These are phyloP conservation scores for Prunella strophiata DNA, from an alignment of 2,797 vertebrate genomes.

Conservation along the genomic window DNA sequence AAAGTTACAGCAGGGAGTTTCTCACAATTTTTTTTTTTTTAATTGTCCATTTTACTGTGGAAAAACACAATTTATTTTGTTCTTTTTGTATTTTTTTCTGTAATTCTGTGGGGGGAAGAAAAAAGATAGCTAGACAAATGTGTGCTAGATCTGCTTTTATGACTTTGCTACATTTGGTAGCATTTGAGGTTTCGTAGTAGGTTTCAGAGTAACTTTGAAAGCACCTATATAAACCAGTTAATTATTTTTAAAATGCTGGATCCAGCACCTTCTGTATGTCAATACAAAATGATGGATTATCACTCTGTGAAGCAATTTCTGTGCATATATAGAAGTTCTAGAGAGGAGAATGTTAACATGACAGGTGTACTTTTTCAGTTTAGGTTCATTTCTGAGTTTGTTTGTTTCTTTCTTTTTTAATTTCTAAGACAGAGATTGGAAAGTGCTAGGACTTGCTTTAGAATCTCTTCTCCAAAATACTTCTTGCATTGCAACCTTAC, in stretches of 20 bases:
- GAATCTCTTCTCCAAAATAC: not conserved
- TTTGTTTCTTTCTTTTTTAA: not conserved
- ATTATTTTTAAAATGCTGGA: not conserved
- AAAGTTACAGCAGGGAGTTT: not conserved
- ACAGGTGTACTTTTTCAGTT: not conserved
- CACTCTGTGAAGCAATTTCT: not conserved
- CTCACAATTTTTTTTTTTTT: not conserved
- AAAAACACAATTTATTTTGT: not conserved
- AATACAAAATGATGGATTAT: not conserved
- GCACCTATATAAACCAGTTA: not conserved
- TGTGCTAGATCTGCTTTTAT: not conserved
- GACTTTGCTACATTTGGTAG: not conserved
- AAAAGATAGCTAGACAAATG: not conserved
- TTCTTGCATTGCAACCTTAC: not conserved
- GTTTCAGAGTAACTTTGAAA: not conserved
- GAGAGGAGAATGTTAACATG: not conserved
- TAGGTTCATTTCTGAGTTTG: not conserved
- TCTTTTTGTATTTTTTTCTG: not conserved
- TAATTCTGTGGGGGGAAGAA: rapidly evolving
- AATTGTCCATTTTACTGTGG: not conserved
- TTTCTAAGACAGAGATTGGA: not conserved
- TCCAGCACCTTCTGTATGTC: not conserved
- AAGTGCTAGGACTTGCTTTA: not conserved
- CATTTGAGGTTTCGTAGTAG: not conserved
- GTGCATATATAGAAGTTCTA: not conserved